Evolutionary conservation across 92 coral and sea anemone species (phyloP), one percentile per base, ranked within the genome.

Genomic region (Parazoanthus swiftii): DNA sequence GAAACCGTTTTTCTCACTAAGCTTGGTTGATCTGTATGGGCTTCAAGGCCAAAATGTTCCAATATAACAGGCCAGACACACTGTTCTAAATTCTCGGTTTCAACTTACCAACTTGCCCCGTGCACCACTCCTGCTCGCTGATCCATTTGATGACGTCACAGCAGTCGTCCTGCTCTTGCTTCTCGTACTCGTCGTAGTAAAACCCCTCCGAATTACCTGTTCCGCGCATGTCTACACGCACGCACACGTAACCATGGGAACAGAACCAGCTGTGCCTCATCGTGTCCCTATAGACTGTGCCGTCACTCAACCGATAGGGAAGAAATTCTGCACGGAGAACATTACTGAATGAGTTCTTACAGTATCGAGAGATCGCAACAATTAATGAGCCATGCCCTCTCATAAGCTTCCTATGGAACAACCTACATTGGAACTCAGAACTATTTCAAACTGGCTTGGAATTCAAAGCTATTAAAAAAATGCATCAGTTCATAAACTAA

Each of bases 221-320:
- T 25, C 98, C 98, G 36, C 98, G 96, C 93, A 91, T 90, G 89
- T 95, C 98, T 50, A 93, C 98, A 54, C 98, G 93, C 56, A 95
- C 91, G 81, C 95, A 79, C n/a, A 79, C 98, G 79, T 91, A 94
- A 71, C 98, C 98, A 81, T 91, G 92, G 79, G 92, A 56, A 76
- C 94, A 94, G 76, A 95, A 91, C 74, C 86, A 88, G 58, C 92
- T 54, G 82, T 91, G 93, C 50, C 84, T 63, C 75, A 73, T 86
- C 16, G 72, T 90, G 82, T 95, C 98, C 21, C 95, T 91, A 44
- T 13, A 26, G 13, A 91, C 90, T 37, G 98, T 93, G 88, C 86
- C 74, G 89, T 95, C 98, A 26, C 79, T 81, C 8, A 94, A 93
- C 67, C 95, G 93, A 88, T 95, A 95, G 29, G 98, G 98, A 68